phyloP scores from a whole-genome alignment of 2,113 vertebrate genomes.

The Varanus komodoensis region DNA sequence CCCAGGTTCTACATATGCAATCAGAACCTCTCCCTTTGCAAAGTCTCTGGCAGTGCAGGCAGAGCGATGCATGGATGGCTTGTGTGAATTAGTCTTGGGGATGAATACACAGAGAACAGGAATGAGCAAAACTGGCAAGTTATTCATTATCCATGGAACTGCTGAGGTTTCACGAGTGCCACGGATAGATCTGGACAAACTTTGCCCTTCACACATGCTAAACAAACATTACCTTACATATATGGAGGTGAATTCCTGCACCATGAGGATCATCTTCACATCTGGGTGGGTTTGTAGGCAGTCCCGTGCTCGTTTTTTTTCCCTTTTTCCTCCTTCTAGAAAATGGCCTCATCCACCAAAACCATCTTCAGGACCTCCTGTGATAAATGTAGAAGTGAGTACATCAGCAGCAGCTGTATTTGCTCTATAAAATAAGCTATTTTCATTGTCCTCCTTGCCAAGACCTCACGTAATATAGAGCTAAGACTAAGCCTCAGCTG shows the following conservation, averaged over 20 bases:
- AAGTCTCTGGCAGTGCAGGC: background rate
- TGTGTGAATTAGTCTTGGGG: background rate
- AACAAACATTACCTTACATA: slow-evolving; percentile 2
- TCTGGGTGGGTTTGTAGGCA: background rate
- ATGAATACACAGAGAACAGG: background rate
- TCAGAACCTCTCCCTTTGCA: background rate
- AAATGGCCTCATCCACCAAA: background rate
- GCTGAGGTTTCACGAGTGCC: background rate
- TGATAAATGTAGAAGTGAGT: background rate
- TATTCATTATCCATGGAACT: background rate
- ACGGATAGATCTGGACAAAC: background rate
- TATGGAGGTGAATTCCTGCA: background rate
- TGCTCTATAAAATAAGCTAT: background rate
- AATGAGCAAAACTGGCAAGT: background rate
- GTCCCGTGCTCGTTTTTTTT: background rate
- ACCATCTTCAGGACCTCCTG: background rate
- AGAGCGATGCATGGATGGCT: background rate
- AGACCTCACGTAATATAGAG: no score
- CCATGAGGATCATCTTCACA: background rate
- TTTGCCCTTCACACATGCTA: background rate
- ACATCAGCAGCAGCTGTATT: background rate
- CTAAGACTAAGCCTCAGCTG: background rate
- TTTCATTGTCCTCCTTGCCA: background rate
- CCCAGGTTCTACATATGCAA: background rate
- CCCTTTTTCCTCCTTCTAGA: background rate